Base-by-base conservation (phyloP, 2,113 vertebrate genomes). In the Pterocles gutturalis region DNA sequence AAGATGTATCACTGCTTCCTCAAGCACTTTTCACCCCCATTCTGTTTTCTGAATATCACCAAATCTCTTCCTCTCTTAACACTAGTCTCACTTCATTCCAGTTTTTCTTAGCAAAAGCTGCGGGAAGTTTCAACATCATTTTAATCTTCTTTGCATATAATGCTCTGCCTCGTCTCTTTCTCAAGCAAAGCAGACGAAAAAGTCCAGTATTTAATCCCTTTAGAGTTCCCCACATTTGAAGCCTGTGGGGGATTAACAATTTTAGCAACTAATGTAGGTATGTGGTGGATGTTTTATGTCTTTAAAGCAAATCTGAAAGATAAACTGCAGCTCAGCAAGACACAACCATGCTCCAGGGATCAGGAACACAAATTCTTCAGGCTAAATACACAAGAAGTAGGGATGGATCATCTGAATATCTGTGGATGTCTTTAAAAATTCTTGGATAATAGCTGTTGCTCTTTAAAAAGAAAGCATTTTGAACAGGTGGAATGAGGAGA, bases 281-380 rank as follows among this genome's bases (percentile, higher is more conserved):
- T 65, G 16, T 62, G 62, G 76, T 78, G 28, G 28, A 54, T 38
- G 8, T 62, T 89, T 82, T 73, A 10, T 34, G 11, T 70, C 64
- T 71, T 81, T 87, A 67, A 84, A 84, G 36, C 7, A 96, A 91
- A 83, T 78, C 29, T 75, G 26, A 46, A 70, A 72, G 45, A 82
- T 67, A 76, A 93, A 83, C 41, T 61, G 14, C 51, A 73, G 10
- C 49, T 88, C 54, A 93, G 8, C 13, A 31, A 73, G 43, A 70
- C 36, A 78, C 5, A 86, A 12, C 5, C 10, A 33, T 58, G 19
- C 7, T 34, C 75, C n/a, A 34, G 41, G 31, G 19, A 83, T 83
- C 26, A 91, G 26, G 18, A 87, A 19, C 25, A 85, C 14, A 85
- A 72, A 93, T 90, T 80, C 62, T 8, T 41, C 11, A 17, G 22